phyloP scores from a whole-genome alignment of 2,888 invertebrate species.

The Drymonia ruficornis region DNA sequence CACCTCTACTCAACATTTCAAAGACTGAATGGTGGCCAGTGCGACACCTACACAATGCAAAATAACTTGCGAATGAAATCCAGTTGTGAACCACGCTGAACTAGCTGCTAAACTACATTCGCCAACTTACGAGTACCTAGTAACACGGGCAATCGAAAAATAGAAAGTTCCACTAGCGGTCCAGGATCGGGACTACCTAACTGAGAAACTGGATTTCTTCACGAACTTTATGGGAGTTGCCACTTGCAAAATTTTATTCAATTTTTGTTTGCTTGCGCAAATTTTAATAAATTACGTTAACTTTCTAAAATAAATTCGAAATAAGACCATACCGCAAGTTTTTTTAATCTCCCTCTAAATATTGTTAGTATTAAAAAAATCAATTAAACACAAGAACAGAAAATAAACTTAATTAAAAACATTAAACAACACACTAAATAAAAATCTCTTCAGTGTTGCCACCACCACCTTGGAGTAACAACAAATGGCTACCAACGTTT shows the following conservation, averaged over 20 bases:
- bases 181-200: slow-evolving; percentile 70
- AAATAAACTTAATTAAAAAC: too few relatives aligned
- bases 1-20: slow-evolving; percentile 6
- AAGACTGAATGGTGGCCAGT: slow-evolving; percentile 24
- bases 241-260: slow-evolving; percentile 67
- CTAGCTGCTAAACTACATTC: slow-evolving; percentile 72
- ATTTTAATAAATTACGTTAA: slow-evolving; percentile 5
- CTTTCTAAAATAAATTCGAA: too few relatives aligned
- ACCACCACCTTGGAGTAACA: too few relatives aligned
- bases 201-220: slow-evolving; percentile 80
- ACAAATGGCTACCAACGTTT: too few relatives aligned
- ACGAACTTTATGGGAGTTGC: slow-evolving; percentile 69
- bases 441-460: too few relatives aligned
- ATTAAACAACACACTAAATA: too few relatives aligned
- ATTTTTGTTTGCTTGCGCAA: slow-evolving; percentile 58
- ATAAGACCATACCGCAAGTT: too few relatives aligned
- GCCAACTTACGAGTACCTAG: slow-evolving; percentile 75
- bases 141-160: slow-evolving; percentile 82
- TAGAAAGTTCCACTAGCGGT: slow-evolving; percentile 68
- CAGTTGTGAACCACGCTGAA: slow-evolving; percentile 67
- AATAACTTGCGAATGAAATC: slow-evolving; percentile 67
- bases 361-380: too few relatives aligned
- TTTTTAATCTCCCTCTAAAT: too few relatives aligned
- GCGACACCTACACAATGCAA: slow-evolving; percentile 59
- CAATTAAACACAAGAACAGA: too few relatives aligned